These are phyloP conservation scores for Achlya flavicornis DNA, from an alignment of 2,888 invertebrate genomes.

Conservation along the genomic window DNA sequence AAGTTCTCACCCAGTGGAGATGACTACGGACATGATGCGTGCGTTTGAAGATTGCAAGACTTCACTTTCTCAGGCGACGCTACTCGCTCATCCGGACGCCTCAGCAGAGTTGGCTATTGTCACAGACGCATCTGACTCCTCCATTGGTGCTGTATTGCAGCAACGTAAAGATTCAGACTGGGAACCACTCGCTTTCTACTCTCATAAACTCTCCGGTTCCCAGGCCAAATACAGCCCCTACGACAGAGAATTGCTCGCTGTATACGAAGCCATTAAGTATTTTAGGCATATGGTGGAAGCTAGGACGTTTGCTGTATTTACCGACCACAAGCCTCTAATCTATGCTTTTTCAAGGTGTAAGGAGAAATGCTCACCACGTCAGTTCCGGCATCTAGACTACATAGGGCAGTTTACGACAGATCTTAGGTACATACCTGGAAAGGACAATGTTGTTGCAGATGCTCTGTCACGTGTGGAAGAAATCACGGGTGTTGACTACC, in stretches of 20 bases:
- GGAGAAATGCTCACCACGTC: slow-evolving; percentile 17
- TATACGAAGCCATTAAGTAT: not conserved
- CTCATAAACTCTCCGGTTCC: slow-evolving; percentile 35
- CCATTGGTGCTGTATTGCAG: slow-evolving; percentile 51
- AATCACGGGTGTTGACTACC: slow-evolving; percentile 25
- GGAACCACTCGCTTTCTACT: slow-evolving; percentile 30
- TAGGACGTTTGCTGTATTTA: not conserved
- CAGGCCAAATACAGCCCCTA: not conserved
- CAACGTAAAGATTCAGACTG: slow-evolving; percentile 27
- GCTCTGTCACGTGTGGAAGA: slow-evolving; percentile 13
- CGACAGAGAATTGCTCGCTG: not conserved
- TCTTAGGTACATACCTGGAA: slow-evolving; percentile 46
- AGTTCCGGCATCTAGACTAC: slow-evolving; percentile 32
- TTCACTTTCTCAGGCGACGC: not conserved
- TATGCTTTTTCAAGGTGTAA: not conserved
- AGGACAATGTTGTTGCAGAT: slow-evolving; percentile 48
- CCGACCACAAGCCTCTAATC: not conserved
- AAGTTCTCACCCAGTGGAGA: not conserved
- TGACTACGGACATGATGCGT: not conserved
- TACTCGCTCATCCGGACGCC: slow-evolving; percentile 2
- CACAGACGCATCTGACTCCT: slow-evolving; percentile 29
- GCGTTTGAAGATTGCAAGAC: slow-evolving; percentile 9
- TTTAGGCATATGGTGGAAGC: not conserved
- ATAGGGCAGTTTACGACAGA: slow-evolving; percentile 56
- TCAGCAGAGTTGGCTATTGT: slow-evolving; percentile 10